Percentiles rank a stretch among this genome's conserved stretches.
phyloP scores from a whole-genome alignment of 2,113 vertebrate genomes.

The Phylloscopus trochiloides region DNA sequence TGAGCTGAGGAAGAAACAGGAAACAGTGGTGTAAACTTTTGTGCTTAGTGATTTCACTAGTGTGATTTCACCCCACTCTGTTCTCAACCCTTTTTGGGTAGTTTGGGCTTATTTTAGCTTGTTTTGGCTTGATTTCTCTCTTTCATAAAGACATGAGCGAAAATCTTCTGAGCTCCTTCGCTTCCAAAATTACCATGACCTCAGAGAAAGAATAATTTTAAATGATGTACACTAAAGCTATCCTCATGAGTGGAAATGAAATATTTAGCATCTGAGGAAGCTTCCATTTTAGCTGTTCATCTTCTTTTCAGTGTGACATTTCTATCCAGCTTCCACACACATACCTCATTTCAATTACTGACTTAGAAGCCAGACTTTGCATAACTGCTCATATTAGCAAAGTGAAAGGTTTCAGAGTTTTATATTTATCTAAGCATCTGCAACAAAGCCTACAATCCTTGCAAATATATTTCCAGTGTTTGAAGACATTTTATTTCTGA shows the following conservation, averaged over 20 bases:
- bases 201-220: conserved; percentile 14
- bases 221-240: conserved; percentile 19
- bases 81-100: not conserved
- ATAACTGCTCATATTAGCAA: not conserved
- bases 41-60: not conserved
- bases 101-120: not conserved
- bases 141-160: not conserved
- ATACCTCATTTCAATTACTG: not conserved
- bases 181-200: not conserved
- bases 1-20: not conserved
- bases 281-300: conserved; percentile 26
- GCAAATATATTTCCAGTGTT: not conserved
- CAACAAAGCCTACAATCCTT: not conserved
- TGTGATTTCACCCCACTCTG: not conserved
- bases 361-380: not conserved
- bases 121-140: not conserved
- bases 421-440: not conserved
- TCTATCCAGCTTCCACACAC: not conserved
- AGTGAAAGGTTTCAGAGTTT: not conserved
- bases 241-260: conserved; percentile 26
- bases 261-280: conserved; percentile 30
- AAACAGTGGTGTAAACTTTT: not conserved
- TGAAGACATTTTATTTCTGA: conserved; percentile 9
- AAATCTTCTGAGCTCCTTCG: not conserved
- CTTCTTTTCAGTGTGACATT: not conserved